Percentiles rank a stretch among this genome's conserved stretches.
Conservation (phyloP, 2,888 invertebrate species). For the Rambutsinella grinnellia region DNA sequence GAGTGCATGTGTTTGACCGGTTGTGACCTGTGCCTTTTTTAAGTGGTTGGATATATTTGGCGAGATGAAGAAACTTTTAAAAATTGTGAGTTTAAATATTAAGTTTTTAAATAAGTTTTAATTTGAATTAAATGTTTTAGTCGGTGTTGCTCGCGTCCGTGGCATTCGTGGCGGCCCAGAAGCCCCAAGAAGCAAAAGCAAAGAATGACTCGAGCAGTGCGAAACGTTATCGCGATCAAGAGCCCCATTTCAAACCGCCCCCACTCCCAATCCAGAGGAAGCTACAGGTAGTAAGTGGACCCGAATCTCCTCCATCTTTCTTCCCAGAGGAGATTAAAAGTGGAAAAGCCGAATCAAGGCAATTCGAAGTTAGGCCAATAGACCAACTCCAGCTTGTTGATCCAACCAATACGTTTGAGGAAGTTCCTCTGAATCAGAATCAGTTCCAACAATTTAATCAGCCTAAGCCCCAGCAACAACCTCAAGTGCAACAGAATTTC, state of each 20-base stretch:
- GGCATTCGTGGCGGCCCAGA: conserved; percentile 9
- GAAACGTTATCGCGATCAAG: conserved; percentile 20
- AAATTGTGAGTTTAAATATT: conserved; percentile 19
- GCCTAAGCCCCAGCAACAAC: not conserved
- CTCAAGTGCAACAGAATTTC: conserved; percentile 4
- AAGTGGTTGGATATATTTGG: not conserved
- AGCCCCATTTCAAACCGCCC: conserved; percentile 46
- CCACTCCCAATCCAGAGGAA: conserved; percentile 30
- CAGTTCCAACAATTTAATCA: conserved; percentile 21
- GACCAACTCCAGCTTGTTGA: not conserved
- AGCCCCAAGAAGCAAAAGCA: conserved; percentile 1
- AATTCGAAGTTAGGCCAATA: conserved; percentile 9
- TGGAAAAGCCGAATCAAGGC: conserved; percentile 22
- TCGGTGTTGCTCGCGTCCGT: conserved; percentile 8
- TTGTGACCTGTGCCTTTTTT: not conserved
- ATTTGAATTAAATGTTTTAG: conserved; percentile 13
- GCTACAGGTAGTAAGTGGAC: conserved; percentile 5
- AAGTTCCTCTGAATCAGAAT: not conserved
- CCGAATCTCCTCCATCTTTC: conserved; percentile 30
- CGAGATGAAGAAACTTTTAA: conserved; percentile 4
- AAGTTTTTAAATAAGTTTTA: conserved; percentile 13
- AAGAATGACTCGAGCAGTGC: conserved; percentile 10
- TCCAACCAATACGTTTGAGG: not conserved
- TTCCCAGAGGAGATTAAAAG: conserved; percentile 1
- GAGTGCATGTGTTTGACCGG: conserved; percentile 3